Conservation (phyloP, 2,113 vertebrate genomes). For the Paedocypris sp. region DNA sequence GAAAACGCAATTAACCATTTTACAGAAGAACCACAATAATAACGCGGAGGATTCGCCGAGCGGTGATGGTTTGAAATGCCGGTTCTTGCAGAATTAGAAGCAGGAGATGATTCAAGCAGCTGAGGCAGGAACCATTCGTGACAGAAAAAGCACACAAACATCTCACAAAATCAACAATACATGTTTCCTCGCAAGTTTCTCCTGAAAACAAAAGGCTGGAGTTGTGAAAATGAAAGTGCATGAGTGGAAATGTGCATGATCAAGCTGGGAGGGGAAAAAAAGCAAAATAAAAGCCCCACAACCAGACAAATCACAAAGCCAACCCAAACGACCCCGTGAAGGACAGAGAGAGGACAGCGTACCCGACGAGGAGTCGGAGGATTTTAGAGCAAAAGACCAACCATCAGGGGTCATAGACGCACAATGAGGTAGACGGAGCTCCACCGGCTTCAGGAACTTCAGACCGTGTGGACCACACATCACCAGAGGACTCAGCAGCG, state of each 20-base stretch:
- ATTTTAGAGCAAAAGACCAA: conserved; percentile 99
- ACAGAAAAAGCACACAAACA: too few relatives aligned
- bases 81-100: too few relatives aligned
- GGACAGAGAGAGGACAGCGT: conserved; percentile 90
- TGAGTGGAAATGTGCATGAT: too few relatives aligned
- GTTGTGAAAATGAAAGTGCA: conserved; percentile 36
- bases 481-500: conserved; percentile 92
- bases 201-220: not conserved
- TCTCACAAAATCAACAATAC: too few relatives aligned
- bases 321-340: conserved; percentile 78
- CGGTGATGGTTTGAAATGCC: too few relatives aligned
- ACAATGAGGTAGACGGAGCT: conserved; percentile 98
- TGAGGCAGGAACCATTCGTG: too few relatives aligned
- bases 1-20: not conserved
- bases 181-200: too few relatives aligned
- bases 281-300: conserved; percentile 39
- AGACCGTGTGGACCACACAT: conserved; percentile 98
- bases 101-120: too few relatives aligned
- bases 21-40: too few relatives aligned
- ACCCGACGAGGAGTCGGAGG: conserved; percentile 99
- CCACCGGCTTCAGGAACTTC: conserved; percentile 98
- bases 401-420: conserved; percentile 99
- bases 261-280: too few relatives aligned
- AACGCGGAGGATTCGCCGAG: too few relatives aligned
- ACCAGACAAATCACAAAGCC: conserved; percentile 56